Conservation (phyloP, 2,797 vertebrate genomes). For the Anabacerthia variegaticeps region DNA sequence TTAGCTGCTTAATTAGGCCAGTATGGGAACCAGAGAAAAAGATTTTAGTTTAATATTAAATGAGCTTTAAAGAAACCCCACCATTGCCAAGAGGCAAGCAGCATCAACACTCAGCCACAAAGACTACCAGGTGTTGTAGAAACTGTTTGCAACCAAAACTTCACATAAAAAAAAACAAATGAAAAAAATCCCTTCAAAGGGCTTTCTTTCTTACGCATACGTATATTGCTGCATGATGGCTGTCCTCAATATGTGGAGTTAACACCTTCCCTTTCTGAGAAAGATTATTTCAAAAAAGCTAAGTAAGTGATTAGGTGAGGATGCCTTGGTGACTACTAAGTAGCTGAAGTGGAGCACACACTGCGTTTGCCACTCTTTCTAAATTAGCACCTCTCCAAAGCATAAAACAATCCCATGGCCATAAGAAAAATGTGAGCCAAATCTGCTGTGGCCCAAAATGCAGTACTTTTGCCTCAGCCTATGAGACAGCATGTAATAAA, state of each 20-base stretch:
- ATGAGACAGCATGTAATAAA: not conserved
- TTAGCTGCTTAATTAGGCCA: not conserved
- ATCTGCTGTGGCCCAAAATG: not conserved
- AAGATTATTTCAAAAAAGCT: not conserved
- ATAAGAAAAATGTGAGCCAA: not conserved
- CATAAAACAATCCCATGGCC: not conserved
- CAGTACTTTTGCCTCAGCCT: not conserved
- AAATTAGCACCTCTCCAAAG: not conserved
- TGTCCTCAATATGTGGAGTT: not conserved
- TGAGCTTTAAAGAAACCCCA: not conserved
- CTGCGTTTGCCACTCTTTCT: not conserved
- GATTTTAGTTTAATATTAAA: not conserved
- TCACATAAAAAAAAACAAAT: not conserved
- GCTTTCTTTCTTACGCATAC: not conserved
- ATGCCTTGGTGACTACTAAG: not conserved
- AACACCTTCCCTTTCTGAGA: not conserved
- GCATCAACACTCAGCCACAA: not conserved
- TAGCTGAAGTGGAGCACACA: not conserved
- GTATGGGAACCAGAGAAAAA: not conserved
- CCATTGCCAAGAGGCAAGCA: not conserved
- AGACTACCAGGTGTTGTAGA: rapidly evolving
- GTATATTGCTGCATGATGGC: not conserved
- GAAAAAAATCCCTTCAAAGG: not conserved
- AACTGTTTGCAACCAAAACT: not conserved
- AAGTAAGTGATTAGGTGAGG: not conserved